Conservation (phyloP, 2,888 invertebrate species). For the Idaea aversata region DNA sequence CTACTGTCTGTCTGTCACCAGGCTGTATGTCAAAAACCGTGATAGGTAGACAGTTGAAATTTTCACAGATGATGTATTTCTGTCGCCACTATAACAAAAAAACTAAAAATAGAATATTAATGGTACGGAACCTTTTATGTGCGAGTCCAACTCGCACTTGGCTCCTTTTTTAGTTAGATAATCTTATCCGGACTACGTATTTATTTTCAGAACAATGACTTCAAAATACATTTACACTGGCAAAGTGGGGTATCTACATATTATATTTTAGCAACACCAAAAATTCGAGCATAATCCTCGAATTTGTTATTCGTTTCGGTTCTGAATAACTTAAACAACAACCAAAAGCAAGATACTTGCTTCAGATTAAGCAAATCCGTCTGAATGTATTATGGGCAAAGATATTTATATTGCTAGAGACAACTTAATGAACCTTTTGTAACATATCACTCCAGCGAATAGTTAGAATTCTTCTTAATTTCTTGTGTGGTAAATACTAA, state of each 20-base stretch:
- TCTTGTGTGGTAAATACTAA: too few relatives aligned
- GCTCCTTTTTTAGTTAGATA: too few relatives aligned
- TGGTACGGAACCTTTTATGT: too few relatives aligned
- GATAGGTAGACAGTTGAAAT: too few relatives aligned
- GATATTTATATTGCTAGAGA: neutral
- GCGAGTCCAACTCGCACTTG: too few relatives aligned
- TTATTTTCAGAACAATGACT: neutral
- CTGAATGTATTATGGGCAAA: neutral
- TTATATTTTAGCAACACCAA: conserved; percentile 2
- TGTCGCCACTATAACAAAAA: too few relatives aligned
- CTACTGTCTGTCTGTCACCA: too few relatives aligned
- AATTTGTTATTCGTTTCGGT: conserved; percentile 5
- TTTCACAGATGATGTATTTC: too few relatives aligned
- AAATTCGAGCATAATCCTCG: neutral
- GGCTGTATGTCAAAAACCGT: too few relatives aligned
- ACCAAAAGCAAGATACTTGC: conserved; percentile 15
- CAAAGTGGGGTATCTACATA: neutral
- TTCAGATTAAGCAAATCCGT: conserved; percentile 20
- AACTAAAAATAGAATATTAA: too few relatives aligned
- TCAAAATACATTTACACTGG: neutral
- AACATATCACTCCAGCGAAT: neutral
- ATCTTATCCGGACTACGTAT: too few relatives aligned
- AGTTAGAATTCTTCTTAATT: too few relatives aligned
- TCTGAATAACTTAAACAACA: conserved; percentile 3
- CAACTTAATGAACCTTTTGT: neutral